phyloP scores from a whole-genome alignment of 2,888 invertebrate species.

The Nymphalis urticae region DNA sequence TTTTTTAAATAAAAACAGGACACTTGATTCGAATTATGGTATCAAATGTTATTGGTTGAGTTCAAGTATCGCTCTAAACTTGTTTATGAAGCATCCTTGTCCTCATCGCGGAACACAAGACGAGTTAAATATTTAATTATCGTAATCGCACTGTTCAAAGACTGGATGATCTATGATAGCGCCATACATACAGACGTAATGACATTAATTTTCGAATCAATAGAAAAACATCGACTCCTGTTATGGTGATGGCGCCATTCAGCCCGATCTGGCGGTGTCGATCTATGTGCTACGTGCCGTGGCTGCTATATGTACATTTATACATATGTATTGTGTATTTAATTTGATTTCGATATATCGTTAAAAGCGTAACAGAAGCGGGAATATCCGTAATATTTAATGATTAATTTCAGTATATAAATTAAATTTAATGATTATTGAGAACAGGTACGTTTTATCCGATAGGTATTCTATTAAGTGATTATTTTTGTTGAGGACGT shows the following conservation, averaged over 20 bases:
- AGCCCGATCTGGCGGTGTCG: conserved; percentile 51
- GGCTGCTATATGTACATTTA: conserved; percentile 29
- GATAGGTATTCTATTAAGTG: too few relatives aligned
- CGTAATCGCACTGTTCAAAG: background rate
- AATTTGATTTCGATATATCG: background rate
- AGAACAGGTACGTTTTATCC: too few relatives aligned
- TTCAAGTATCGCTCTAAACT: too few relatives aligned
- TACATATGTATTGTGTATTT: conserved; percentile 9
- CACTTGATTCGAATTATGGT: too few relatives aligned
- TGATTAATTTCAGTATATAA: too few relatives aligned
- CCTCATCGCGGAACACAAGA: background rate
- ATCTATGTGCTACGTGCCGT: conserved; percentile 50
- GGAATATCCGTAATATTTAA: background rate
- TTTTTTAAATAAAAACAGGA: too few relatives aligned
- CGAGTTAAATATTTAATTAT: conserved; percentile 4
- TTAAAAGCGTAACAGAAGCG: background rate
- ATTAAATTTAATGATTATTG: too few relatives aligned
- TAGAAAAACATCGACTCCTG: conserved; percentile 60
- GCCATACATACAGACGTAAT: conserved; percentile 42
- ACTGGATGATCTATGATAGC: conserved; percentile 6
- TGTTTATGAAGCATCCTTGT: background rate
- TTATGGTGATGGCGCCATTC: conserved; percentile 62
- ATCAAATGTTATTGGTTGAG: too few relatives aligned
- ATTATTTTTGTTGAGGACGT: too few relatives aligned
- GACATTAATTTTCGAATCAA: conserved; percentile 68